These are phyloP conservation scores for Eupsittula cactorum DNA, from an alignment of 2,113 vertebrate species.

Conservation along the genomic window DNA sequence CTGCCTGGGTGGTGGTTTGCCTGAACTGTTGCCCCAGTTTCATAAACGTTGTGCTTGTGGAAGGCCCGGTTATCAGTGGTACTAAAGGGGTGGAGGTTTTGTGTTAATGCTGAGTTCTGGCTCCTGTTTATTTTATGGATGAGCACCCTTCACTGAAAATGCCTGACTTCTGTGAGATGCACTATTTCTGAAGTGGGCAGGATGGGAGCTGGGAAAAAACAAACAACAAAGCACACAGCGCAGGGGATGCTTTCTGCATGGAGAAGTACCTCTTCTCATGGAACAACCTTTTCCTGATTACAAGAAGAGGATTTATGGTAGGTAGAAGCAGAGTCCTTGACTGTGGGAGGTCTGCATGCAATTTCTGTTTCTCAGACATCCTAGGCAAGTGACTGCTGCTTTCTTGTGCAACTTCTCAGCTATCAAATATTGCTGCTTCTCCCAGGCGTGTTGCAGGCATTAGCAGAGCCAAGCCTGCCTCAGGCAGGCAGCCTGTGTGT, in stretches of 20 bases:
- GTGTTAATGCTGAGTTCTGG: background rate
- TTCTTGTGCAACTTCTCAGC: background rate
- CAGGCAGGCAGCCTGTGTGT: background rate
- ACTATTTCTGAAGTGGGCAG: background rate
- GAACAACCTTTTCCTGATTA: background rate
- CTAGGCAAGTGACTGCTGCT: background rate
- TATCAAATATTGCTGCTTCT: background rate
- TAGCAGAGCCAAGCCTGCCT: background rate
- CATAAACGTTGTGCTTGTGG: background rate
- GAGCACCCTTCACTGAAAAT: background rate
- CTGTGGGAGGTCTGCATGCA: background rate
- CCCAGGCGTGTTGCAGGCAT: background rate
- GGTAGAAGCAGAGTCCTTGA: background rate
- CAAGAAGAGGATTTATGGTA: background rate
- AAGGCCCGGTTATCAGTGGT: background rate
- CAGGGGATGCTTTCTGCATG: background rate
- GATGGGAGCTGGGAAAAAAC: background rate
- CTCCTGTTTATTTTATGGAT: background rate
- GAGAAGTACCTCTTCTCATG: background rate
- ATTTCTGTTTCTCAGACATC: background rate
- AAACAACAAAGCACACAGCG: background rate
- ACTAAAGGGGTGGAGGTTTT: background rate
- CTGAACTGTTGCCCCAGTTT: background rate
- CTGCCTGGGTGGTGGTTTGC: background rate
- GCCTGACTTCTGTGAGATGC: too few species aligned